A percentile compares a stretch with the other conserved stretches of the same genome.
phyloP scores from a whole-genome alignment of 2,113 vertebrate species.

The Syngnathoides biaculeatus region DNA sequence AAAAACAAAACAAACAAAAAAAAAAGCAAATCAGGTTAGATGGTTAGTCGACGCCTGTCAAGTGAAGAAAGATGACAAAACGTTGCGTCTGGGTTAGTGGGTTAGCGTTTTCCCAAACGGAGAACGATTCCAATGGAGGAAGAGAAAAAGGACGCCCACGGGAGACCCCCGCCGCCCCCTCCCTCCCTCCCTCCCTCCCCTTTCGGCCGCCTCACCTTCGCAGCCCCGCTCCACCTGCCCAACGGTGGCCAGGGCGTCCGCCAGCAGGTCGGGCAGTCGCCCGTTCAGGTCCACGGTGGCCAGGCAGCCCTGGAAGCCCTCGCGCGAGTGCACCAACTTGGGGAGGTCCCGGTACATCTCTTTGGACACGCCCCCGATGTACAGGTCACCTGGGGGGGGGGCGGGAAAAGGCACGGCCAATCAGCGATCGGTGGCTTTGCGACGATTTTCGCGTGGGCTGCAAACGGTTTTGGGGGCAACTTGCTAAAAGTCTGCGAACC shows the following conservation, averaged over 20 bases:
- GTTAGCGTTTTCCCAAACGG: conserved; percentile 38
- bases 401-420: background rate
- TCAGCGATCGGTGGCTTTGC: conserved; percentile 7
- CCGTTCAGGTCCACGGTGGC: conserved; percentile 96
- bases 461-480: too few species aligned
- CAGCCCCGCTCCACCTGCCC: conserved; percentile 98
- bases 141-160: conserved; percentile 34
- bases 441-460: too few species aligned
- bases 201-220: conserved; percentile 86
- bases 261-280: conserved; percentile 92
- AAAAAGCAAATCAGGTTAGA: conserved; percentile 95
- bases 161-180: conserved; percentile 4
- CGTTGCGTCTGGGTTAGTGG: conserved; percentile 51
- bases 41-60: conserved; percentile 90
- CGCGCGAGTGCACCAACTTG: conserved; percentile 92
- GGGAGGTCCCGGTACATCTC: conserved; percentile 95
- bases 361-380: conserved; percentile 94
- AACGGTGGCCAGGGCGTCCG: conserved; percentile 89
- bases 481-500: conserved; percentile 68
- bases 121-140: conserved; percentile 43
- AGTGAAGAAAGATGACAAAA: conserved; percentile 35
- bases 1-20: conserved; percentile 29
- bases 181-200: too few species aligned
- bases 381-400: conserved; percentile 83
- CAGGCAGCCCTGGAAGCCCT: conserved; percentile 97